phyloP scores from a whole-genome alignment of 2,797 vertebrate genomes.

The Amphiprion clarkii region DNA sequence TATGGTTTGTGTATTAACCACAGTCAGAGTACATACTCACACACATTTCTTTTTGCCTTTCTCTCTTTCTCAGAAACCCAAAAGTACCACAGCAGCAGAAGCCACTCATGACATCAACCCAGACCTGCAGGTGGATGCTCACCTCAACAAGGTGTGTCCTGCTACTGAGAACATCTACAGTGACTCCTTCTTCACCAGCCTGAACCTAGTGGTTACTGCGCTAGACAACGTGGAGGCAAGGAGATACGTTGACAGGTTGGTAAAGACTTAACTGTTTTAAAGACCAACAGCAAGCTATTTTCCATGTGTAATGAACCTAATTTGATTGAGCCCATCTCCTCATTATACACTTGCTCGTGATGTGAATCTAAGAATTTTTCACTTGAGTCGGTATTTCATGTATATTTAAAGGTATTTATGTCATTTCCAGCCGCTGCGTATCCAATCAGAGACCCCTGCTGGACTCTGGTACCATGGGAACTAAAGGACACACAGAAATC shows the following conservation, averaged over 20 bases:
- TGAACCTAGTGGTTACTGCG: constrained; percentile 93
- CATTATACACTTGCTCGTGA: constrained; percentile 3
- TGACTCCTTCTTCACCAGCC: constrained; percentile 91
- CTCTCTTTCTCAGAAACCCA: constrained; percentile 88
- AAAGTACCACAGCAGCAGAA: constrained; percentile 95
- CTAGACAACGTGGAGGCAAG: constrained; percentile 98
- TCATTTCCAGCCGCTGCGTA: constrained; percentile 89
- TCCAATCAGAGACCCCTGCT: constrained; percentile 95
- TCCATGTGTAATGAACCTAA: background rate
- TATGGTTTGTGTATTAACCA: background rate
- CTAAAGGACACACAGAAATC: constrained; percentile 98
- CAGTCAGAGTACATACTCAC: background rate
- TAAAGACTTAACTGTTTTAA: background rate
- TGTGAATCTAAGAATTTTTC: background rate
- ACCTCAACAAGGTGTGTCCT: constrained; percentile 96
- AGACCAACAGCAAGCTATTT: background rate
- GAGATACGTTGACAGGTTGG: constrained; percentile 97
- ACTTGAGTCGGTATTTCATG: background rate
- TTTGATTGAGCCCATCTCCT: background rate
- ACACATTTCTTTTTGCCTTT: background rate
- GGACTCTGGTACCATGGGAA: constrained; percentile 99
- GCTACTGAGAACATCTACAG: constrained; percentile 93
- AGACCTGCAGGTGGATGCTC: constrained; percentile 92
- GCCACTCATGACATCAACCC: constrained; percentile 93
- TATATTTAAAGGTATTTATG: background rate